phyloP scores from a whole-genome alignment of 2,888 invertebrate species.

The Vanessa cardui region DNA sequence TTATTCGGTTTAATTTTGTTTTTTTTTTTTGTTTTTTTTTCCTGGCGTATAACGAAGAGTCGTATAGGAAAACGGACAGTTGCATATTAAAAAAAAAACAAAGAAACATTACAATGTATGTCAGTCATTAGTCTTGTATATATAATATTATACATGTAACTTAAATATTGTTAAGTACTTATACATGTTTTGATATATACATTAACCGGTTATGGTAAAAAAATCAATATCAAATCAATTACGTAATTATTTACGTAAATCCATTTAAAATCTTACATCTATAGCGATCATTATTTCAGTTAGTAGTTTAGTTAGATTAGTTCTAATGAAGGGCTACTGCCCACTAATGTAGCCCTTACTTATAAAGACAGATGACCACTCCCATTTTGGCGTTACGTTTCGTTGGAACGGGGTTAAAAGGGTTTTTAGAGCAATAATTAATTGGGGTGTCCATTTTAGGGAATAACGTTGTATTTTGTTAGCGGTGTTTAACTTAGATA shows the following conservation, averaged over 20 bases:
- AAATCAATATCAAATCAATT: no score
- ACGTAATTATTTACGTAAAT: background rate
- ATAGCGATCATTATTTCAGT: constrained; percentile 28
- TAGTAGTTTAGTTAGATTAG: constrained; percentile 56
- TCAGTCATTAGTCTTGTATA: no score
- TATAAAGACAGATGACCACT: constrained; percentile 71
- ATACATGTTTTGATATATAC: no score
- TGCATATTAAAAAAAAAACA: no score
- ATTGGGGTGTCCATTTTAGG: constrained; percentile 57
- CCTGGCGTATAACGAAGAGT: no score
- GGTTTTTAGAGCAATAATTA: constrained; percentile 73
- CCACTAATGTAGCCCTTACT: constrained; percentile 58
- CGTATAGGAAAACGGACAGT: no score
- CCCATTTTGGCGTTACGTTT: constrained; percentile 58
- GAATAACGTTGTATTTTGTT: constrained; percentile 40
- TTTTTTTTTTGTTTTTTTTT: no score
- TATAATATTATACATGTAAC: no score
- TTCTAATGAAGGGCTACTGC: constrained; percentile 57
- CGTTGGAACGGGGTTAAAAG: constrained; percentile 65
- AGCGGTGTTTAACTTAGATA: constrained; percentile 37
- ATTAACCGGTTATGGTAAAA: no score
- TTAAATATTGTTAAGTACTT: no score
- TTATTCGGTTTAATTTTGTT: no score
- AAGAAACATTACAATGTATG: no score
- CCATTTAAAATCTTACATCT: background rate